Conservation (phyloP, 2,797 vertebrate genomes). For the Yasuhikotakia modesta region DNA sequence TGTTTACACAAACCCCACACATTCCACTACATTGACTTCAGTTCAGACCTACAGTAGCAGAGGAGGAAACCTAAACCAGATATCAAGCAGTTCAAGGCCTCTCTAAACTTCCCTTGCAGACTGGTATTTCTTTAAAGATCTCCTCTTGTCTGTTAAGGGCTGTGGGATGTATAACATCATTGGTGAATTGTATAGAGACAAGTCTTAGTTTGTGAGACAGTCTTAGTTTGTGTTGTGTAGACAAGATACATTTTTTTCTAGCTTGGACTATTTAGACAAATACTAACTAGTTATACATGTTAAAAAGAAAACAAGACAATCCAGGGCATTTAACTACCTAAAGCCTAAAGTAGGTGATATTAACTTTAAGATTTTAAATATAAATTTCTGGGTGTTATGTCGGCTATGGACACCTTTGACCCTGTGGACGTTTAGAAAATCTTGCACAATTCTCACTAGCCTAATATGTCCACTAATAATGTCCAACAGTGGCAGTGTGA, state of each 20-base stretch:
- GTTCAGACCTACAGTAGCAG: neutral
- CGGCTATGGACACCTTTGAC: neutral
- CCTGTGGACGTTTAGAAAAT: neutral
- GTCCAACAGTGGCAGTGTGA: neutral
- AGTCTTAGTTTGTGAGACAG: no score
- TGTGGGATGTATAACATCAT: neutral
- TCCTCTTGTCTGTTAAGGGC: neutral
- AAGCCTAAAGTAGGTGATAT: no score
- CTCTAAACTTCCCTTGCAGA: neutral
- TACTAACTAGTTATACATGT: neutral
- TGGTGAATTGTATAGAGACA: neutral
- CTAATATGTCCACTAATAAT: neutral
- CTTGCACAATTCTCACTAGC: neutral
- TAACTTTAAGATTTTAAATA: no score
- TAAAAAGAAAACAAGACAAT: neutral
- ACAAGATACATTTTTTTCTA: neutral
- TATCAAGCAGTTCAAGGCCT: neutral
- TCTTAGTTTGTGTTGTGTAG: neutral
- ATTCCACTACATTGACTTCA: neutral
- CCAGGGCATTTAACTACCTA: no score
- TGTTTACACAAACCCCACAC: conserved; percentile 44
- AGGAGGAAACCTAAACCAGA: neutral
- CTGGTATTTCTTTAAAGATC: neutral
- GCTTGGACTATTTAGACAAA: neutral
- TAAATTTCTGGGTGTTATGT: no score